Conservation (phyloP, 2,888 invertebrate species). For the Erebia palarica region DNA sequence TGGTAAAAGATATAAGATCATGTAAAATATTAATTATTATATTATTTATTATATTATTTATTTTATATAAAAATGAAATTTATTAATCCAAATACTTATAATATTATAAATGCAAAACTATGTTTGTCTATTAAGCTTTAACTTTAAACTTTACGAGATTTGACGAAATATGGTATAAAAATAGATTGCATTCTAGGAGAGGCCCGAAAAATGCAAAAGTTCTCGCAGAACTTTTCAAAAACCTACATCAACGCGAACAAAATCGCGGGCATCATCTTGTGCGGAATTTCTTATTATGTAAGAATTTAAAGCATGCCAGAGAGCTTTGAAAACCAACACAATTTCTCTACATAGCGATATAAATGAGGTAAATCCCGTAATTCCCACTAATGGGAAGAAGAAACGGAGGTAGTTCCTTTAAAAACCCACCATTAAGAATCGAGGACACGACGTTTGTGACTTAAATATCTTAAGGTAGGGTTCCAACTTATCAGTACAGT, state of each 20-base stretch:
- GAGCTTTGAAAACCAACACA: conserved; percentile 11
- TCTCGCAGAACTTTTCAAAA: too few species aligned
- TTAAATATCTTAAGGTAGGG: conserved; percentile 35
- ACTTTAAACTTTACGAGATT: too few species aligned
- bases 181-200: too few species aligned
- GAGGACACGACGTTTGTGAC: conserved; percentile 49
- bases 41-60: neutral
- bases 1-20: too few species aligned
- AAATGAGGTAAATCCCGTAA: conserved; percentile 31
- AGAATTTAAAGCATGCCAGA: neutral
- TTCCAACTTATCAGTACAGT: neutral
- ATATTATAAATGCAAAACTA: too few species aligned
- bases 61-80: neutral
- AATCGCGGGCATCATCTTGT: too few species aligned
- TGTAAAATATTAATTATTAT: neutral
- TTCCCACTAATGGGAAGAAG: conserved; percentile 39
- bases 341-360: conserved; percentile 7
- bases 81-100: neutral
- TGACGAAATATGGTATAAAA: too few species aligned
- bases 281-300: neutral
- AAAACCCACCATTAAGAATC: conserved; percentile 43
- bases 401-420: conserved; percentile 39
- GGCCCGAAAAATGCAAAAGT: too few species aligned
- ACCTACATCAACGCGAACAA: too few species aligned
- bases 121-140: too few species aligned